A percentile compares a stretch with the other conserved stretches of the same genome.
Conservation (phyloP, 1,140 invertebrate genomes). For the Leptinotarsa defecta region DNA sequence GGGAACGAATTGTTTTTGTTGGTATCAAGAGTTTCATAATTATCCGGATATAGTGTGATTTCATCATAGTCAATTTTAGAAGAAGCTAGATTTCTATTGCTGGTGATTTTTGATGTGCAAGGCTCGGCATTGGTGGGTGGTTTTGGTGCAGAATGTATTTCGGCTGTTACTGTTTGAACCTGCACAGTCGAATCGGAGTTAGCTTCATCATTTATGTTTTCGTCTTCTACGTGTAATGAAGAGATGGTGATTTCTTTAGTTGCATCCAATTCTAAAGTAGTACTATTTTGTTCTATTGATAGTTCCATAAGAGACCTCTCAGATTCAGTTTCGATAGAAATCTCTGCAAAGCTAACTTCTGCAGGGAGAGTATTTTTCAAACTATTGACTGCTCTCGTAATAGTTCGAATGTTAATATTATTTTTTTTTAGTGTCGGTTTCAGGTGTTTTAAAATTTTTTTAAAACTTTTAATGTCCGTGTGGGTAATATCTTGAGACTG, state of each 20-base stretch:
- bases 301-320: slow-evolving; percentile 1
- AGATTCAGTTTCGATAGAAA: slow-evolving; percentile 20
- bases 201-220: slow-evolving; percentile 4
- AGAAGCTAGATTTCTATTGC: background rate
- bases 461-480: slow-evolving; percentile 1
- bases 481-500: slow-evolving; percentile 3
- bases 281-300: slow-evolving; percentile 16
- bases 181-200: slow-evolving; percentile 7
- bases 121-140: background rate
- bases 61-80: background rate
- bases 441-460: slow-evolving; percentile 2
- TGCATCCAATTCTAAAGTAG: slow-evolving; percentile 14
- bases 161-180: slow-evolving; percentile 11
- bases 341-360: background rate
- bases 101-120: slow-evolving; percentile 12
- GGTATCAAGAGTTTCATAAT: background rate
- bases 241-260: slow-evolving; percentile 8
- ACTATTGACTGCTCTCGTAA: background rate
- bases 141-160: slow-evolving; percentile 11
- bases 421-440: background rate
- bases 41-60: background rate
- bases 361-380: background rate
- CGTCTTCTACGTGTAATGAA: slow-evolving; percentile 1
- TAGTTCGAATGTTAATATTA: background rate
- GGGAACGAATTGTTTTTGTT: slow-evolving; percentile 15